These are phyloP conservation scores for Allobates femoralis DNA, from an alignment of 2,797 vertebrate species.

Conservation along the genomic window DNA sequence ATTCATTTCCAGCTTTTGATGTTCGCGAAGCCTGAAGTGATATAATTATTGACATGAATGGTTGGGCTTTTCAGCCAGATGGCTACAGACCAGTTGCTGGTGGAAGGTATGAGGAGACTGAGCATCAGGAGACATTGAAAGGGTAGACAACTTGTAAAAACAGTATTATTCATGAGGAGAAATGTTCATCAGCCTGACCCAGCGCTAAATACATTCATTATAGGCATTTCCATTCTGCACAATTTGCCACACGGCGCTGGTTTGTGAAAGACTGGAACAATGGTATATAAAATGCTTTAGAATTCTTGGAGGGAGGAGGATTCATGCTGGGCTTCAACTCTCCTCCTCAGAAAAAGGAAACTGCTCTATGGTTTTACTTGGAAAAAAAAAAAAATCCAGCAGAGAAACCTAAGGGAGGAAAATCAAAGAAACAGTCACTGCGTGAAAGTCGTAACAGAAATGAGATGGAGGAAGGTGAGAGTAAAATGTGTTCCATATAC, in stretches of 20 bases:
- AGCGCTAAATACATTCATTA: slow-evolving; percentile 92
- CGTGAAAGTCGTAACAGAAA: slow-evolving; percentile 43
- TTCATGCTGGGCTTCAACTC: slow-evolving; percentile 70
- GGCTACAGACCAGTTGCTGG: slow-evolving; percentile 82
- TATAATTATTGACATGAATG: slow-evolving; percentile 85
- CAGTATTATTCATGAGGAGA: slow-evolving; percentile 85
- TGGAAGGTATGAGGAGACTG: slow-evolving; percentile 79
- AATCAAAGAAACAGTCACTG: slow-evolving; percentile 43
- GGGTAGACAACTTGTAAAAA: slow-evolving; percentile 81
- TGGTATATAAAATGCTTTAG: slow-evolving; percentile 81
- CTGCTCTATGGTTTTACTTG: slow-evolving; percentile 71
- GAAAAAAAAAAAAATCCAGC: slow-evolving; percentile 48
- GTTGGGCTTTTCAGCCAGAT: slow-evolving; percentile 86
- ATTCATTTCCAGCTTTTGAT: slow-evolving; percentile 72
- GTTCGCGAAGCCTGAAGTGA: slow-evolving; percentile 80
- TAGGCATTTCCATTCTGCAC: slow-evolving; percentile 84
- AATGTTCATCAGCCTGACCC: slow-evolving; percentile 88
- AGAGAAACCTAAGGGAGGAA: slow-evolving; percentile 44
- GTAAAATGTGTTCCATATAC: slow-evolving; percentile 26
- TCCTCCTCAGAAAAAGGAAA: slow-evolving; percentile 68
- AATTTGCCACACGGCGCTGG: slow-evolving; percentile 87
- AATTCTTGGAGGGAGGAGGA: slow-evolving; percentile 73
- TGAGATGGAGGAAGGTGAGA: slow-evolving; percentile 34
- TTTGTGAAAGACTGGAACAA: slow-evolving; percentile 77
- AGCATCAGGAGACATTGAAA: slow-evolving; percentile 70